These are phyloP conservation scores for Pristionchus fissidentatus DNA, from an alignment of 2,888 invertebrate genomes.

Conservation along the genomic window DNA sequence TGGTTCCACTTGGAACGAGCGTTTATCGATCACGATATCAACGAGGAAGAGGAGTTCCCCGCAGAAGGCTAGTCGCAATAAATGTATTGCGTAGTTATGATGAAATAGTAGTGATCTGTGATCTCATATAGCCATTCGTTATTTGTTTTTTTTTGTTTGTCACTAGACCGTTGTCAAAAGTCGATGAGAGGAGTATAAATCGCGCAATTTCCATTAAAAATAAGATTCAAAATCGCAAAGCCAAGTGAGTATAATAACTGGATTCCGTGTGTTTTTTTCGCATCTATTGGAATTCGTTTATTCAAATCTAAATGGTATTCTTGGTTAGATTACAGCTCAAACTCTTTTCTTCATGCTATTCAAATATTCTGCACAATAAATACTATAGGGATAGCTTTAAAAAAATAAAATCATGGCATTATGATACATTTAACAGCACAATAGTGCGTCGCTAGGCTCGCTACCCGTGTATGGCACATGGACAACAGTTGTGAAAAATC, in stretches of 20 bases:
- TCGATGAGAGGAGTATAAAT: not conserved
- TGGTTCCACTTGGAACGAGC: slow-evolving; percentile 37
- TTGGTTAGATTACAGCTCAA: not conserved
- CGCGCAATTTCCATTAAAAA: not conserved
- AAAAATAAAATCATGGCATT: not conserved
- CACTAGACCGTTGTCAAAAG: not conserved
- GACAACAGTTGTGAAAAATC: not conserved
- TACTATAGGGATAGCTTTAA: not conserved
- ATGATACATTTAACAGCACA: not conserved
- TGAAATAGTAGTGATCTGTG: slow-evolving; percentile 8
- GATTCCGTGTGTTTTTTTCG: too few relatives aligned
- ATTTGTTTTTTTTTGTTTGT: slow-evolving; percentile 11
- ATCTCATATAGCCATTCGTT: slow-evolving; percentile 27
- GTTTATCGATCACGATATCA: slow-evolving; percentile 42
- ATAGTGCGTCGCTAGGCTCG: not conserved
- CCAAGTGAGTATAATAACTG: too few relatives aligned
- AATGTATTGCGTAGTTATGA: not conserved
- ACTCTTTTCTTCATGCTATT: not conserved
- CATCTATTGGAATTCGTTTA: too few relatives aligned
- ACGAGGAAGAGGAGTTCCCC: slow-evolving; percentile 30
- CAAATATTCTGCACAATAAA: not conserved
- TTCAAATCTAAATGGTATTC: not conserved
- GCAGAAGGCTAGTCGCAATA: not conserved
- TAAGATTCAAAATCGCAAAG: not conserved
- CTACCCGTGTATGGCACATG: not conserved